These are phyloP conservation scores for Varecia variegata DNA, from an alignment of 2,797 vertebrate species.

Conservation along the genomic window DNA sequence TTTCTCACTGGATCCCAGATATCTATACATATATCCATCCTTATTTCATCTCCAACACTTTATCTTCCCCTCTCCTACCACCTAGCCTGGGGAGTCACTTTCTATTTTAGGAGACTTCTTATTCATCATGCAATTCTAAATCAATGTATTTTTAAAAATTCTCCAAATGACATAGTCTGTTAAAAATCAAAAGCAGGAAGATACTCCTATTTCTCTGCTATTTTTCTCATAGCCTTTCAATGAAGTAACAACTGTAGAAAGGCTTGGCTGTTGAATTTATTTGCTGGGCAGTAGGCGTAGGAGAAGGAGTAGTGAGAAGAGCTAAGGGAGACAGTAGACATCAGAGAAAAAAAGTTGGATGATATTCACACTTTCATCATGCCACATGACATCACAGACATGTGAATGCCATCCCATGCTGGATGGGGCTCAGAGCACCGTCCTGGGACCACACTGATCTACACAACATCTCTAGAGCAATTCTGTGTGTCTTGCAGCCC, in stretches of 20 bases:
- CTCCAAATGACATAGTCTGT: background rate
- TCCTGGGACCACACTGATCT: background rate
- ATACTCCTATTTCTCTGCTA: background rate
- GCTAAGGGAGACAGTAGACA: background rate
- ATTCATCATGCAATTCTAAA: background rate
- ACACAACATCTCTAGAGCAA: background rate
- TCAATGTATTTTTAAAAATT: background rate
- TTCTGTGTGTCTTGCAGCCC: background rate
- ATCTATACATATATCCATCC: background rate
- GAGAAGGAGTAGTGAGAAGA: background rate
- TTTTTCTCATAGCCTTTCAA: background rate
- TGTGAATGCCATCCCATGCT: background rate
- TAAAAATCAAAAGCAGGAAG: background rate
- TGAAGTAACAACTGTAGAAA: background rate
- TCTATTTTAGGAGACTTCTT: background rate
- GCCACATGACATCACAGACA: background rate
- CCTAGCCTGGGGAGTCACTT: background rate
- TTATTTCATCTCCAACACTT: background rate
- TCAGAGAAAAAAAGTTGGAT: background rate
- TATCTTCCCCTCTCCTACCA: background rate
- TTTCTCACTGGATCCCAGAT: background rate
- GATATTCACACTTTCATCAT: background rate
- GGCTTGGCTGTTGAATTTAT: background rate
- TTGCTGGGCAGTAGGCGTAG: background rate
- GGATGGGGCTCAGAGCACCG: background rate